A percentile compares a stretch with the other conserved stretches of the same genome.
These are phyloP conservation scores for Melanerpes formicivorus DNA, from an alignment of 2,113 vertebrate genomes.

Conservation along the genomic window DNA sequence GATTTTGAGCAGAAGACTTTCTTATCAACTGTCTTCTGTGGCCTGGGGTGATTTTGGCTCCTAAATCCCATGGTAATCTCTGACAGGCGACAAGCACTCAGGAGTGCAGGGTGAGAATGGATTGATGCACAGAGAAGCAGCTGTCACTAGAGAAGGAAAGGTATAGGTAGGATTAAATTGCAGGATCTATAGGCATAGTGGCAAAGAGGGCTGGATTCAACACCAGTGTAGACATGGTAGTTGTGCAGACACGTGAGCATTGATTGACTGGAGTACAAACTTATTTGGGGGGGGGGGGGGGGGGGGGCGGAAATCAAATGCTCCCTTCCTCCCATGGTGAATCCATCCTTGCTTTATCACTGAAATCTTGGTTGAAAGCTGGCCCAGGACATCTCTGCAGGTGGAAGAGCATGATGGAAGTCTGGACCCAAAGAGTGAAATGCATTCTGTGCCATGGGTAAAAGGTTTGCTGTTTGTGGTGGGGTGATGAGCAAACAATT, in stretches of 20 bases:
- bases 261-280: background rate
- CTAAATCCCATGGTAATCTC: background rate
- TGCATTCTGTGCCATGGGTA: background rate
- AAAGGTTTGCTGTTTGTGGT: background rate
- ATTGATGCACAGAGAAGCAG: background rate
- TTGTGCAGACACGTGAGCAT: background rate
- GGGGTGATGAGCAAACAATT: background rate
- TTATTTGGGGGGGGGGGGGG: background rate
- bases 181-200: background rate
- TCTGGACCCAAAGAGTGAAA: background rate
- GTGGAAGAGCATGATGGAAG: background rate
- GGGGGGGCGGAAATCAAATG: too few relatives aligned
- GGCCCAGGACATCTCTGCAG: background rate
- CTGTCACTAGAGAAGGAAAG: background rate
- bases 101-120: background rate
- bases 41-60: background rate
- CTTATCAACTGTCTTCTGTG: background rate
- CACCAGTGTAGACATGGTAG: too few relatives aligned
- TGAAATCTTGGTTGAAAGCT: background rate
- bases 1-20: constrained; percentile 27
- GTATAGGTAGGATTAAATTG: background rate
- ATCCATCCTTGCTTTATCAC: background rate
- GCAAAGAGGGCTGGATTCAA: background rate
- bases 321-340: background rate
- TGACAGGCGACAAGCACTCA: background rate